These are phyloP conservation scores for Tokudaia muenninki DNA, from an alignment of 2,797 vertebrate species.

Conservation along the genomic window DNA sequence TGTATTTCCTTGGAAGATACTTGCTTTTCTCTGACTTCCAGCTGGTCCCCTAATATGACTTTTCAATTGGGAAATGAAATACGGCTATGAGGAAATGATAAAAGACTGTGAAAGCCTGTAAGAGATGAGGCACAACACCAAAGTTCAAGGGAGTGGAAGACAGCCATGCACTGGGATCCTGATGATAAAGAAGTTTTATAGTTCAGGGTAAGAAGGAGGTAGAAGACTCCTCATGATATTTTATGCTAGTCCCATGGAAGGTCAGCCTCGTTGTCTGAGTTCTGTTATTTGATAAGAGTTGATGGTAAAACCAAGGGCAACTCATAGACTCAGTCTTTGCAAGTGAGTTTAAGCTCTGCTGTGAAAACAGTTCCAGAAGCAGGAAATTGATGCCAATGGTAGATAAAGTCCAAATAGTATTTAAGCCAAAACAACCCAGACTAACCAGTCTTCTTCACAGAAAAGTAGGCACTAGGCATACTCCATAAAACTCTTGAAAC, in stretches of 20 bases:
- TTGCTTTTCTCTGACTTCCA: constrained; percentile 29
- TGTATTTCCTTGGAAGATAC: constrained; percentile 15
- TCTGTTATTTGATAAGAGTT: constrained; percentile 33
- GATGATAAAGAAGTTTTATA: constrained; percentile 14
- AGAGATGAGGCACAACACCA: background rate
- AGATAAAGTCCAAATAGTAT: background rate
- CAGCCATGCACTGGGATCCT: background rate
- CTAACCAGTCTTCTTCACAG: background rate
- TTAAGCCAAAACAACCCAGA: background rate
- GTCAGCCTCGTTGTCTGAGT: background rate
- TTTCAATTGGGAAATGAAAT: constrained; percentile 32
- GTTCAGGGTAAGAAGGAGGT: constrained; percentile 4
- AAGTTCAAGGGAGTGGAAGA: background rate
- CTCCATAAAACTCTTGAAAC: background rate
- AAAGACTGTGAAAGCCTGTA: background rate
- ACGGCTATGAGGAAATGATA: constrained; percentile 1
- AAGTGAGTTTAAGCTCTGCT: constrained; percentile 12
- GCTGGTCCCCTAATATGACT: background rate
- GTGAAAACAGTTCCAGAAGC: background rate
- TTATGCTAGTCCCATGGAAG: background rate
- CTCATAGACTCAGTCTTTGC: background rate
- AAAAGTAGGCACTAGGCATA: background rate
- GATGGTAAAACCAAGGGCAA: background rate
- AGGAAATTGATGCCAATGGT: constrained; percentile 27
- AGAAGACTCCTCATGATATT: background rate